Evolutionary conservation across 2,113 vertebrate genomes (phyloP), one percentile per base, ranked within the genome.

Genomic region (Corythornis cristatus): DNA sequence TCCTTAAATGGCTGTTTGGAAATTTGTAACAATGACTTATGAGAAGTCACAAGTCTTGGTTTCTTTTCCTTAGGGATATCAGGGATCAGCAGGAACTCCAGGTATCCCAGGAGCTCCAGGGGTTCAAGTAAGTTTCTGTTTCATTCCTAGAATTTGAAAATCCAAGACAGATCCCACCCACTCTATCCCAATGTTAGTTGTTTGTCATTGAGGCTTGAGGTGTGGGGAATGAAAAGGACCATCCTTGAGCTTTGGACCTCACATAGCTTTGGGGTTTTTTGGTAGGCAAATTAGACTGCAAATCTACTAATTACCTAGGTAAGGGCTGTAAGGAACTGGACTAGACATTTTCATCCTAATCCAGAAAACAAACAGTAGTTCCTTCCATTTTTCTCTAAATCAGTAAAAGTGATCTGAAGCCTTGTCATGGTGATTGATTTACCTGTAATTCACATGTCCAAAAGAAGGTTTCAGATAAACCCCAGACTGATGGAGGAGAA

Each of bases 21-120:
- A 85, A 67, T 48, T 33, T 86, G 15, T 64, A 11, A 48, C 20
- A 66, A 18, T 42, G 68, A 25, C 22, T 85, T 80, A 42, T 2
- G 12, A 83, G 79, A 74, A 91, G 23, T 88, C 15, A 56, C 14
- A 70, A 58, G 11, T 88, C 57, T 91, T 87, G 23, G 1, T 93
- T 43, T 89, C 42, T 95, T 91, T 95, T 88, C 56, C 53, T 64
- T 96, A 99, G 99, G 99, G 99, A 57, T 96, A 98, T 88, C 98
- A 98, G 81, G 99, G 99, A 87, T 76, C 95, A 83, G 93, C 97
- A 97, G 99, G 99, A 94, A 97, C 86, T 83, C 95, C 98, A 80
- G 99, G 99, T 45, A 78, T 98, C 77, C 98, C 98, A 94, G 99
- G 99, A 91, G 78, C 96, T 37, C 98, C 98, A 57, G 99, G 99